Conservation (phyloP, 2,797 vertebrate genomes). For the Ctenochaetus hawaiiensis region DNA sequence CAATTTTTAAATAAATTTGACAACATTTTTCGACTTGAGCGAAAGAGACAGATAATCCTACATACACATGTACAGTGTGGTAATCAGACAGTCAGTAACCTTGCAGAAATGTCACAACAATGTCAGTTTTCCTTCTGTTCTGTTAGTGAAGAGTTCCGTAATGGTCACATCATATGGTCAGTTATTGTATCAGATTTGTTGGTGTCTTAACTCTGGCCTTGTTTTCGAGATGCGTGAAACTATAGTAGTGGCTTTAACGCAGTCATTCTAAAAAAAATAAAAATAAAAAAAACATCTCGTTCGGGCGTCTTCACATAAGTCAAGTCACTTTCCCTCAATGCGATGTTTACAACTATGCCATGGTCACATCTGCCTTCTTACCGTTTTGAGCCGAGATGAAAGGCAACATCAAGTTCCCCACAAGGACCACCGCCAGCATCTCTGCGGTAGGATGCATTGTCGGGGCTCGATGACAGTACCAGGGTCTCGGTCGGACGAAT, state of each 20-base stretch:
- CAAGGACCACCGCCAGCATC: conserved; percentile 81
- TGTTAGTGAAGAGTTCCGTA: conserved; percentile 4
- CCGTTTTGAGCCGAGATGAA: conserved; percentile 85
- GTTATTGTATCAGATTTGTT: conserved; percentile 5
- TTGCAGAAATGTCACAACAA: conserved; percentile 14
- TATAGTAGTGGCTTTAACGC: conserved; percentile 46
- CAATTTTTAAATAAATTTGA: background rate
- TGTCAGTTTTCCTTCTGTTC: background rate
- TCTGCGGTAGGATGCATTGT: conserved; percentile 80
- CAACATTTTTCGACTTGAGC: background rate
- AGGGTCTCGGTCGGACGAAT: conserved; percentile 74
- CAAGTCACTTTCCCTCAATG: conserved; percentile 61
- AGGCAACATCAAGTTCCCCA: conserved; percentile 83
- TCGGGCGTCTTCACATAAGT: conserved; percentile 46
- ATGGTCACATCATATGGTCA: conserved; percentile 8
- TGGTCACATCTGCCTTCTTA: conserved; percentile 77
- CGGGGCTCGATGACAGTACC: conserved; percentile 65
- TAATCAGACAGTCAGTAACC: conserved; percentile 33
- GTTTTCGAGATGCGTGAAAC: conserved; percentile 48
- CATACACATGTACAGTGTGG: conserved; percentile 16
- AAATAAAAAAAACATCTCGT: conserved; percentile 21
- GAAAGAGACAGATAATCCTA: conserved; percentile 9
- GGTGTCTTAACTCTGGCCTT: conserved; percentile 51
- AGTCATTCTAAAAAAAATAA: conserved; percentile 15
- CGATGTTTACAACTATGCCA: conserved; percentile 39